Base-by-base conservation (phyloP, 2,797 vertebrate genomes). In the Gymnodraco acuticeps region DNA sequence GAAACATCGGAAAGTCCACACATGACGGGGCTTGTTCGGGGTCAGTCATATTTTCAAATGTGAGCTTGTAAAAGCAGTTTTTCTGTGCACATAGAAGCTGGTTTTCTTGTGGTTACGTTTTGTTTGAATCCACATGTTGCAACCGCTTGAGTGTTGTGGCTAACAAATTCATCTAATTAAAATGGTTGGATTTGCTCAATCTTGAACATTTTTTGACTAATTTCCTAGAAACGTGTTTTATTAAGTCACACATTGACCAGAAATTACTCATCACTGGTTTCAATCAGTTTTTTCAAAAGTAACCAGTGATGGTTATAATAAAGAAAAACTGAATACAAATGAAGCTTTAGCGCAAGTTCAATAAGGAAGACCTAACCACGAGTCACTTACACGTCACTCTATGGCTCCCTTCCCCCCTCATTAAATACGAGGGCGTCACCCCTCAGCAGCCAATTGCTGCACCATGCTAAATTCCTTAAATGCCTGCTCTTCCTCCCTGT, bases 21-120 rank as follows among this genome's bases (percentile, higher is more conserved):
- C 74, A 54, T 66, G 78, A 71, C 58, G 11, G 70, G 60, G 56
- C 81, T 72, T 87, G 77, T 54, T 62, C 54, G 12, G 33, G 82
- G 70, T 86, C 78, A 62, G 5, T 63, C 62, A 53, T 27, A 47
- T 69, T 74, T 74, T 72, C 31, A 59, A n/a, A 41, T 58, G 53
- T 31, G 27, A 47, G n/a, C 41, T 33, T 59, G 3, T 23, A 4
- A 31, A 64, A 73, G 51, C 10, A 47, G 54, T 67, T 77, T 33
- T 55, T 72, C 50, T 74, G 3, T 1, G 59, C 3, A 70, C 71
- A 66, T 41, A 50, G 45, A 11, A 11, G 38, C 50, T 33, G 19
- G 48, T 19, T 73, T 64, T 61, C 41, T 54, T 70, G 13, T n/a
- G 46, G 46, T 15, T 45, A 41, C 20, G 23, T 51, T 75, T 53